Base-by-base conservation (phyloP, 2,113 vertebrate genomes). In the Noctilio leporinus region DNA sequence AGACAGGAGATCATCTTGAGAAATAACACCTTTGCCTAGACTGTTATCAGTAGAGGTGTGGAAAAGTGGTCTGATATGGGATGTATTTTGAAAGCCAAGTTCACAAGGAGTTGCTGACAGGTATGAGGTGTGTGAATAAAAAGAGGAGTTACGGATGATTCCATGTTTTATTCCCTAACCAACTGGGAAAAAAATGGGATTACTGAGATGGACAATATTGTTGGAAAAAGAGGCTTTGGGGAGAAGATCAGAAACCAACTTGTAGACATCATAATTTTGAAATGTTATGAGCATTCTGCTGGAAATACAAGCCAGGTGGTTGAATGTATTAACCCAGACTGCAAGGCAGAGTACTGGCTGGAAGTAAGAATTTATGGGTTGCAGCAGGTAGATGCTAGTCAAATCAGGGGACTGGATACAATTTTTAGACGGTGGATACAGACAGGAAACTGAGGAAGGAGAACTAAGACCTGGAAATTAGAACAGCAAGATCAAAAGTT, bases 1-100 rank as follows among this genome's bases (percentile, higher is more conserved):
- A 93, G 84, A 35, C 64, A 67, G 78, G 45, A 80, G 82, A 91
- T 94, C 92, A 91, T 87, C 70, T 65, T 87, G 62, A 86, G 83
- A 81, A 92, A 94, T 55, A 80, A 92, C 78, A 93, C 75, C 17
- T 87, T 86, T 62, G 51, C 22, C 22, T 84, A 4, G 24, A 91
- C 78, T 91, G 78, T 78, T 89, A 43, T 78, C 38, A 7, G 78
- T n/a, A 24, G 80, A 86, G 30, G 80, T 96, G 80, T 89, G 35
- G 96, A 97, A 83, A 94, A 62, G 86, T 70, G 45, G 22, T 89
- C 55, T 89, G 69, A 93, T 84, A 80, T 0, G 0, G 35, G 65
- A 89, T 78, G 19, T 65, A 76, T 84, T 89, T 87, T 94, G 83
- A 94, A 85, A 87, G 55, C 47, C 57, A 38, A 49, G 28, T 38